A percentile compares a stretch with the other conserved stretches of the same genome.
Evolutionary conservation across 2,797 vertebrate species (phyloP).

Genomic region (Astyanax mexicanus): DNA sequence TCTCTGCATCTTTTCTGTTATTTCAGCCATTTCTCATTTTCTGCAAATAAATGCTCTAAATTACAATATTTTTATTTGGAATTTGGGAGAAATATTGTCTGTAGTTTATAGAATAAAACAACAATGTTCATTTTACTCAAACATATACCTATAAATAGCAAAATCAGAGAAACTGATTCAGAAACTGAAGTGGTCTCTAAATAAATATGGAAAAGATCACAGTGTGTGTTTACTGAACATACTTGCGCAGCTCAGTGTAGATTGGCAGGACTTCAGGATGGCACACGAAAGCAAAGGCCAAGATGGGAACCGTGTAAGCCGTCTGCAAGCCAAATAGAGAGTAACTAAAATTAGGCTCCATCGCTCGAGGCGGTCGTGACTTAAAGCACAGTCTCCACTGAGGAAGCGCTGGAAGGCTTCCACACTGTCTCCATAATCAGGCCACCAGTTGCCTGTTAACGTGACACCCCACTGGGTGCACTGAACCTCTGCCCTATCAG

Average conservation of each 20-base stretch:
- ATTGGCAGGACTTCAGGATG: slow-evolving; percentile 96
- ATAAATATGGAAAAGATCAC: no score
- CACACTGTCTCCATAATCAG: slow-evolving; percentile 8
- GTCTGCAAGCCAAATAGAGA: slow-evolving; percentile 81
- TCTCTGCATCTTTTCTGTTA: no score
- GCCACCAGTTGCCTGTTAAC: slow-evolving; percentile 39
- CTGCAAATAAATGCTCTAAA: no score
- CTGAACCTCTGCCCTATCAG: slow-evolving; percentile 26
- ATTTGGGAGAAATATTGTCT: no score
- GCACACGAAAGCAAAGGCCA: slow-evolving; percentile 95
- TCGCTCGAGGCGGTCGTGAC: background rate
- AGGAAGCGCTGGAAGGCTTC: background rate
- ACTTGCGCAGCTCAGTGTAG: slow-evolving; percentile 91
- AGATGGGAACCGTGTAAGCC: slow-evolving; percentile 91
- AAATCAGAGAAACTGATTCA: no score
- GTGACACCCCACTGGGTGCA: slow-evolving; percentile 40
- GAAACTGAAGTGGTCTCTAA: no score
- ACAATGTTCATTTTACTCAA: no score
- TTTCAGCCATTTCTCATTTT: no score
- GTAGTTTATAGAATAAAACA: no score
- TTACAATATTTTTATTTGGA: no score
- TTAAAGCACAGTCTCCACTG: background rate
- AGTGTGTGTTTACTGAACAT: slow-evolving; percentile 53
- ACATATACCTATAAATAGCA: no score
- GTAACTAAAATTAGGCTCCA: slow-evolving; percentile 18